Evolutionary conservation across 2,888 invertebrate genomes (phyloP), one percentile per base, ranked within the genome.

Genomic region (Polydrusus pterygomalis): DNA sequence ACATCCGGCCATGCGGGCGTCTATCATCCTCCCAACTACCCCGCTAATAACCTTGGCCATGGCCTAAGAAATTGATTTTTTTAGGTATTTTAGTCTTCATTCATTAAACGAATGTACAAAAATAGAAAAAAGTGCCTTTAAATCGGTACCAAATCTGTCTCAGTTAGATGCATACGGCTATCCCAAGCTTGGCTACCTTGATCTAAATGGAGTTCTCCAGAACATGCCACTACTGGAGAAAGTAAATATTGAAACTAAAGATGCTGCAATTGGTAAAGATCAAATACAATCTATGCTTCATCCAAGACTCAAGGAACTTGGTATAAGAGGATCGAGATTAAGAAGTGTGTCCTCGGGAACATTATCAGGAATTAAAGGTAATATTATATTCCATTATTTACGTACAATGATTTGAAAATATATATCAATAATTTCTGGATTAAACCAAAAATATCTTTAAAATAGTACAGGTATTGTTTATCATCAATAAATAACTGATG

Each of bases 191-290:
- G 96, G 96, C 0, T 96, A 96, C 83, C 89, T 96, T 77, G 96
- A 97, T 86, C 91, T 96, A n/a, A 93, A 94, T 83, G 96, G 96
- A 0, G 91, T 96, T 38, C 87, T 97, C n/a, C 92, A 93, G 80
- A 90, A 92, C 79, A 88, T 96, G 82, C 91, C 92, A 1, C 92
- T 93, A 0, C 87, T 97, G 51, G 94, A 96, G 86, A 90, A 89
- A 79, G 88, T 97, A 11, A 95, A 96, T 78, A 92, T 97, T 68
- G 97, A 97, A 89, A 92, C 96, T 0, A 97, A 96, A 86, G 96
- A 97, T 80, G 90, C 94, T 0, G 91, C 91, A 6, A 92, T 96
- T 67, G 94, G 95, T 54, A 93, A 93, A 60, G 96, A 96, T 83
- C 95, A 96, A 83, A 88, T 96, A 49, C 94, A 94, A 81, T 91